Evolutionary conservation across 2,888 invertebrate species (phyloP).

Genomic region (Trichacis sp.): DNA sequence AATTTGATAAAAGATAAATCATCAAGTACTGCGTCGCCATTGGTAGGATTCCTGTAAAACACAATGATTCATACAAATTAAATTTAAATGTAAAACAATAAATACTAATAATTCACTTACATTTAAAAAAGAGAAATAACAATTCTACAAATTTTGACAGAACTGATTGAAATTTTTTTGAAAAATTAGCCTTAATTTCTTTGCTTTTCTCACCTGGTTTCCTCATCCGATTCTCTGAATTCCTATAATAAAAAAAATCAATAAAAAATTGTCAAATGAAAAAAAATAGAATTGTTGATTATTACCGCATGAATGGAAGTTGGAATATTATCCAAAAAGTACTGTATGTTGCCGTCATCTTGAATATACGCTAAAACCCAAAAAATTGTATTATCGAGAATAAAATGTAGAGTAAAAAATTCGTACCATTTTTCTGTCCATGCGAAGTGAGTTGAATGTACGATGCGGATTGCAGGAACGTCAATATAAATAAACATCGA

Average conservation of each 20-base stretch:
- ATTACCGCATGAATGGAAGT: constrained; percentile 72
- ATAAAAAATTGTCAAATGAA: constrained; percentile 1
- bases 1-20: constrained; percentile 72
- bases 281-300: not conserved
- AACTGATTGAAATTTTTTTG: too few relatives aligned
- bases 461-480: constrained; percentile 76
- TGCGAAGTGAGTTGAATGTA: constrained; percentile 79
- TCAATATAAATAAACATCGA: constrained; percentile 78
- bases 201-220: constrained; percentile 62
- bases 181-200: too few relatives aligned
- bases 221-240: constrained; percentile 61
- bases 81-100: too few relatives aligned
- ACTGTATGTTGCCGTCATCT: constrained; percentile 77
- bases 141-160: too few relatives aligned
- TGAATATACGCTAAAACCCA: constrained; percentile 76
- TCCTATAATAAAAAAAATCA: constrained; percentile 50
- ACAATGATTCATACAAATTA: too few relatives aligned
- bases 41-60: constrained; percentile 21
- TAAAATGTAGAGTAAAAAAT: too few relatives aligned
- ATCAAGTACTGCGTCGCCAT: constrained; percentile 59
- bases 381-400: too few relatives aligned
- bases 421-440: constrained; percentile 81
- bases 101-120: too few relatives aligned
- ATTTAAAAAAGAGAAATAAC: too few relatives aligned
- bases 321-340: constrained; percentile 76